These are phyloP conservation scores for Mormyrops boulengeri DNA, from an alignment of 2,797 vertebrate species.

Conservation along the genomic window DNA sequence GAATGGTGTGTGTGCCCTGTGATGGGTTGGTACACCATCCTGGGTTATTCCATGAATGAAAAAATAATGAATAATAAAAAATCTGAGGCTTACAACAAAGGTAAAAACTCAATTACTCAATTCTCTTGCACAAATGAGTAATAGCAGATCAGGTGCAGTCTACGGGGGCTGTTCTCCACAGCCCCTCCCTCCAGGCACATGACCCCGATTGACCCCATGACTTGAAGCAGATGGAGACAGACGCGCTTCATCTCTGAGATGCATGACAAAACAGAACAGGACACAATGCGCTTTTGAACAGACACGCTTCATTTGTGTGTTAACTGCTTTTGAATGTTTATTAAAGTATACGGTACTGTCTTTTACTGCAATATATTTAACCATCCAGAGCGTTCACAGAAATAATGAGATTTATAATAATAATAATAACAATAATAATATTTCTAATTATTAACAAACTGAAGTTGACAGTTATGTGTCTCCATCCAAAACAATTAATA, in stretches of 20 bases:
- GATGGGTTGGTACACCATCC: not conserved
- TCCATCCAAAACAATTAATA: slow-evolving; percentile 53
- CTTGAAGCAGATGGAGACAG: not conserved
- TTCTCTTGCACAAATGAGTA: not conserved
- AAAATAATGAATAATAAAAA: not conserved
- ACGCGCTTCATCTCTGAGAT: not conserved
- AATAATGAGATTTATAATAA: slow-evolving; percentile 55
- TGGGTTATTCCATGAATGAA: not conserved
- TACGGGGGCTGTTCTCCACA: not conserved
- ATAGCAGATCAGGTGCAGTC: not conserved
- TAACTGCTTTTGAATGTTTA: slow-evolving; percentile 51
- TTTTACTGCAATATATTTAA: slow-evolving; percentile 24
- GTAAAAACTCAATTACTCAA: not conserved
- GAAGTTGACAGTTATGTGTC: slow-evolving; percentile 53
- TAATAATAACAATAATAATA: slow-evolving; percentile 34
- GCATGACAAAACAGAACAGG: not conserved
- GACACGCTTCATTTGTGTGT: slow-evolving; percentile 1
- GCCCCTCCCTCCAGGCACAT: not conserved
- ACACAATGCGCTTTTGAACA: not conserved
- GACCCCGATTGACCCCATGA: not conserved
- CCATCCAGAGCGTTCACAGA: slow-evolving; percentile 47
- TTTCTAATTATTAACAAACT: slow-evolving; percentile 45
- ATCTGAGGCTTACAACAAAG: not conserved
- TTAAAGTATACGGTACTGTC: slow-evolving; percentile 44
- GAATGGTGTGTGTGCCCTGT: not conserved